Evolutionary conservation across 2,888 invertebrate species (phyloP), one percentile per base, ranked within the genome.

Genomic region (Listrodromus nycthemerus): DNA sequence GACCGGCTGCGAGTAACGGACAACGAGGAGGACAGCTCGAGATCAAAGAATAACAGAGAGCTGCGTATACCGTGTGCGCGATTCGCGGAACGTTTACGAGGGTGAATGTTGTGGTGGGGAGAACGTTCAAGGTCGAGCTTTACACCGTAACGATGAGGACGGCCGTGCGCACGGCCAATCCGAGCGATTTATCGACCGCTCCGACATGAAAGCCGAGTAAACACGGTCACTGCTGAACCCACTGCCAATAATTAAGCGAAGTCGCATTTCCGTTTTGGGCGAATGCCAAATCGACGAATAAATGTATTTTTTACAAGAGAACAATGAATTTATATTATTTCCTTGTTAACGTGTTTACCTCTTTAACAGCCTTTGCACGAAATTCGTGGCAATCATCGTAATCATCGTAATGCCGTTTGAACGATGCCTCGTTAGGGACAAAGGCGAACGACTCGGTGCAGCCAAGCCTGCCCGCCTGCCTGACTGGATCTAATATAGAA

Each of bases 401-500:
- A 30, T 30, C 1, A 30, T 30, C 27, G 30, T 30, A 6, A 30
- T 27, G 27, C 13, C 5, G 4, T 16, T 45, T 45, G 4, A 19
- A 52, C 52, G 10, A 5, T 37, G 16, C 41, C n/a, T 61, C 55
- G 41, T 52, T 33, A 10, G 27, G 27, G 52, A 21, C 33, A 37
- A 33, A 33, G 37, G 37, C 8, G 19, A n/a, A 55, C 21, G 41
- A 52, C 58, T 55, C 30, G 52, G 50, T 69, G 75, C 37, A 24
- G 74, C 52, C 63, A 65, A 67, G 76, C 65, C 45, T 55, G 37
- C 50, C 50, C 66, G 73, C 73, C 71, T 69, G 73, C 67, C 10
- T n/a, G 30, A 50, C 50, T 19, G 41, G 13, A 65, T 81, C 71
- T 84, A 84, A 84, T n/a, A 84, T 82, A 84, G 79, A 75, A 82